Evolutionary conservation across 1,140 invertebrate genomes (phyloP), one percentile per base, ranked within the genome.

Genomic region (Radopholus similis): DNA sequence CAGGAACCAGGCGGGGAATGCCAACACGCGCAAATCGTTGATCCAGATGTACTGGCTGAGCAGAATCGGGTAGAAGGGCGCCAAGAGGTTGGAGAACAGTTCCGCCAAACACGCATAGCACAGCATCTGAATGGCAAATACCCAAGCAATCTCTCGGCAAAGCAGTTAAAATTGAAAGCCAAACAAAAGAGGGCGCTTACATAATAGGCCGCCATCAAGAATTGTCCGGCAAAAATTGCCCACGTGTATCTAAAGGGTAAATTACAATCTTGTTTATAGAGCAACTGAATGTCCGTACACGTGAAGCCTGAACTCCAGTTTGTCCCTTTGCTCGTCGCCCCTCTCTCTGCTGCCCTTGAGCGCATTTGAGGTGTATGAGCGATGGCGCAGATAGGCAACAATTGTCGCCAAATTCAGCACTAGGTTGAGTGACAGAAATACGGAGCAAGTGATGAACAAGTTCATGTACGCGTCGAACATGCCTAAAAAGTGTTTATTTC

Each of bases 1-100:
- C 38, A 60, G 23, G 40, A 60, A 60, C 37, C 57, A 60, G 9
- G 57, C n/a, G 28, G 57, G 57, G n/a, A 60, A 60, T n/a, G 37
- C 57, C 11, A 60, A 28, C 30, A 44, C 44, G 32, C 57, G 34
- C 30, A 60, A n/a, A 38, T 60, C 57, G 44, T 44, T 60, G 30
- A 60, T 11, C 37, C 28, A 60, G 40, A 60, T 60, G 44, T 60
- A 60, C 30, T 60, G 37, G 30, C 40, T 60, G 9, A 44, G n/a
- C 18, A 60, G 4, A 2, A 60, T 44, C 28, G 44, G 40, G 28
- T 23, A 47, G 5, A 47, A 5, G 26, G 6, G 44, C 44, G 18
- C 1, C n/a, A 47, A 47, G 4, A 47, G 13, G n/a, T 11, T 23
- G 44, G 18, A 47, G 44, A 18, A n/a, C 44, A 47, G 5, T n/a